Evolutionary conservation across 2,797 vertebrate genomes (phyloP).

Genomic region (Eupleurogrammus muticus): DNA sequence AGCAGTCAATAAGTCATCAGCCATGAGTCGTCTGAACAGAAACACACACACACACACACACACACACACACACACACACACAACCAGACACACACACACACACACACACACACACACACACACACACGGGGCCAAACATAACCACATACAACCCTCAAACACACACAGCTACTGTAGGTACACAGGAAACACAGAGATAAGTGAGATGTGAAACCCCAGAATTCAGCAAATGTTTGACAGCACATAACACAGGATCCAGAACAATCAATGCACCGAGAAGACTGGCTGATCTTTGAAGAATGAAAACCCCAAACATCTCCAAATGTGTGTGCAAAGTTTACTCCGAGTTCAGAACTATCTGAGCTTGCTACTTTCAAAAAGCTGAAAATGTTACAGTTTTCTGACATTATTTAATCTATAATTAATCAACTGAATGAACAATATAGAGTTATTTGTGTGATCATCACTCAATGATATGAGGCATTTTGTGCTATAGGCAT

Average conservation of each 20-base stretch:
- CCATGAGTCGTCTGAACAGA: slow-evolving; percentile 55
- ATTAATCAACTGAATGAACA: too few species aligned
- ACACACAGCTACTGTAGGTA: slow-evolving; percentile 10
- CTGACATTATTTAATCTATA: too few species aligned
- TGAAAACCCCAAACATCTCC: slow-evolving; percentile 39
- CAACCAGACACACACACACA: neutral
- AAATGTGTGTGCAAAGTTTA: slow-evolving; percentile 52
- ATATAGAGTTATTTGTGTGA: neutral
- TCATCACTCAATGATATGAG: neutral
- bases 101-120: slow-evolving; percentile 10
- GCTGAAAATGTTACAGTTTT: neutral
- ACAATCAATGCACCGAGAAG: slow-evolving; percentile 41
- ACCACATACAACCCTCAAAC: neutral
- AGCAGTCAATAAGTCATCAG: slow-evolving; percentile 78
- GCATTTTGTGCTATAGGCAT: neutral
- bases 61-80: slow-evolving; percentile 7
- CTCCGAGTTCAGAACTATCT: slow-evolving; percentile 8
- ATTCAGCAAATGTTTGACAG: slow-evolving; percentile 58
- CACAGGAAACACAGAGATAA: slow-evolving; percentile 13
- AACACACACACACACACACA: slow-evolving; percentile 32
- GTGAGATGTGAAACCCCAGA: slow-evolving; percentile 28
- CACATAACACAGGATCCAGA: slow-evolving; percentile 40
- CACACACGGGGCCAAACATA: neutral
- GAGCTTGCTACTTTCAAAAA: neutral
- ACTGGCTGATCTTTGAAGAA: slow-evolving; percentile 24